These are phyloP conservation scores for Esperia sulphurella DNA, from an alignment of 2,888 invertebrate genomes.

Conservation along the genomic window DNA sequence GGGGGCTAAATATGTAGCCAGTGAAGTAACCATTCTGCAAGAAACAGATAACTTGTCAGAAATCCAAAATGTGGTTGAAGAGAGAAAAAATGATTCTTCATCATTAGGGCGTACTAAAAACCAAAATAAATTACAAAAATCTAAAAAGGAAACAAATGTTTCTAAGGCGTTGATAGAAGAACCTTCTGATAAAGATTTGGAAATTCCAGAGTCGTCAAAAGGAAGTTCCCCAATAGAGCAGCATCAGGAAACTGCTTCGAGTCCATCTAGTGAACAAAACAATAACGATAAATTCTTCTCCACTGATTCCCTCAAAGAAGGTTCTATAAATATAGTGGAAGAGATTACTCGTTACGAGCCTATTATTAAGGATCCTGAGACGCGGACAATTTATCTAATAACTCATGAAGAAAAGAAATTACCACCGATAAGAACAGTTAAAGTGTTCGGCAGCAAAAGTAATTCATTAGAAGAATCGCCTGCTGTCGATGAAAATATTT, in stretches of 20 bases:
- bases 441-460: constrained; percentile 81
- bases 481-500: constrained; percentile 22
- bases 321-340: constrained; percentile 47
- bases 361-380: constrained; percentile 47
- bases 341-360: constrained; percentile 51
- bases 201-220: not conserved
- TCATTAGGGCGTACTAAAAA: not conserved
- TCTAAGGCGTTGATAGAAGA: not conserved
- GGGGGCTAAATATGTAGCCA: constrained; percentile 42
- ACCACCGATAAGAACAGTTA: constrained; percentile 79
- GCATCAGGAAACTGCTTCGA: constrained; percentile 20
- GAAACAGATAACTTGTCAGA: constrained; percentile 28
- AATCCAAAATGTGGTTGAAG: not conserved
- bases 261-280: constrained; percentile 53
- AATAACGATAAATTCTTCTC: constrained; percentile 61
- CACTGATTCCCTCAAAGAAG: constrained; percentile 41
- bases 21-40: constrained; percentile 64
- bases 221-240: not conserved
- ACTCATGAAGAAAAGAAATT: constrained; percentile 86
- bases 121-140: not conserved
- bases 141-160: not conserved
- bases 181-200: not conserved
- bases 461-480: constrained; percentile 64
- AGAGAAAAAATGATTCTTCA: not conserved
- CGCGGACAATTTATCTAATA: constrained; percentile 81